A percentile compares a stretch with the other conserved stretches of the same genome.
phyloP scores from a whole-genome alignment of 2,113 vertebrate species.

The Gulo gulo region DNA sequence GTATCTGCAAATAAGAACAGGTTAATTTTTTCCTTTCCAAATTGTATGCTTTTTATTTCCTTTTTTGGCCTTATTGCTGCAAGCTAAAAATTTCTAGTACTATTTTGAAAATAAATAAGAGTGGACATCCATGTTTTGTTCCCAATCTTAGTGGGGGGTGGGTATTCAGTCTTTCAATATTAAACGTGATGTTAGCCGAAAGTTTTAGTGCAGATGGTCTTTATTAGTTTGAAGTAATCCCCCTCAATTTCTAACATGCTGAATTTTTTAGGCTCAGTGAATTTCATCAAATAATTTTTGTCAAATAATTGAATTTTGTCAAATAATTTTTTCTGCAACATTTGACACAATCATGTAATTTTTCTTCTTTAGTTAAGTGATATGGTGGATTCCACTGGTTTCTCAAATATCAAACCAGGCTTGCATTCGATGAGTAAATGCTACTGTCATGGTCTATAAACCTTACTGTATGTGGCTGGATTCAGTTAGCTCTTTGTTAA shows the following conservation, averaged over 20 bases:
- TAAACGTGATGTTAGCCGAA: background rate
- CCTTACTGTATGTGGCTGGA: background rate
- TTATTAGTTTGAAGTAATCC: background rate
- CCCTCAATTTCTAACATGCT: background rate
- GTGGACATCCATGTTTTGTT: background rate
- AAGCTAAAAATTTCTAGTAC: background rate
- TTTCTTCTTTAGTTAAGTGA: background rate
- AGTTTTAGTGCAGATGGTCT: background rate
- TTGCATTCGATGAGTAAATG: background rate
- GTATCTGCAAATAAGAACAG: background rate
- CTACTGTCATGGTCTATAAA: background rate
- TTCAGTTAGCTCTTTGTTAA: background rate
- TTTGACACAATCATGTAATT: background rate
- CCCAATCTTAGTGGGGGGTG: background rate
- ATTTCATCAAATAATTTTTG: background rate
- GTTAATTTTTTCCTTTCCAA: background rate
- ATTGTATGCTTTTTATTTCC: background rate
- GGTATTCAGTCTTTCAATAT: background rate
- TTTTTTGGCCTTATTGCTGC: background rate
- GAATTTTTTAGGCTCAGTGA: background rate
- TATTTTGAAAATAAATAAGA: background rate
- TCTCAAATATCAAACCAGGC: background rate
- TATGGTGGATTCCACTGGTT: background rate
- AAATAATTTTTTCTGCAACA: background rate
- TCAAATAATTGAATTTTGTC: background rate